A percentile compares a stretch with the other conserved stretches of the same genome.
phyloP scores from a whole-genome alignment of 2,113 vertebrate species.

The Sprattus sprattus region DNA sequence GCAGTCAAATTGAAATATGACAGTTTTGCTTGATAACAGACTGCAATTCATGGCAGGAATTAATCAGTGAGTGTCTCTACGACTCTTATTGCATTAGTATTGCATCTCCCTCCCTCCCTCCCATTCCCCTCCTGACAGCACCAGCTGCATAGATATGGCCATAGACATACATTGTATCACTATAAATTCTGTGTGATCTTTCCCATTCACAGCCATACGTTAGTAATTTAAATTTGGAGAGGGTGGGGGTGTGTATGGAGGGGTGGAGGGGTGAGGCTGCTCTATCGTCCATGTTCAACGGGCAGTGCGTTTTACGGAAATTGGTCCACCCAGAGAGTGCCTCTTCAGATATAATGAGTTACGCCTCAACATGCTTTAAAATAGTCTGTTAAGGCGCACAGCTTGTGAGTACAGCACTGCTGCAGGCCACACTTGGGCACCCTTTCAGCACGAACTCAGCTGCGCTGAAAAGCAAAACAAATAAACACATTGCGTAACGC shows the following conservation, averaged over 20 bases:
- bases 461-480: constrained; percentile 26
- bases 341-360: constrained; percentile 12
- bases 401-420: neutral
- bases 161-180: constrained; percentile 1
- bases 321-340: neutral
- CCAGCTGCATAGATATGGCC: neutral
- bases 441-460: constrained; percentile 37
- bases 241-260: neutral
- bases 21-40: constrained; percentile 13
- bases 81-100: constrained; percentile 35
- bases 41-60: constrained; percentile 10
- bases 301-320: neutral
- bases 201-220: neutral
- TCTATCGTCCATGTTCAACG: neutral
- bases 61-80: constrained; percentile 17
- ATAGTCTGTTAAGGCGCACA: neutral
- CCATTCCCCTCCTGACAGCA: neutral
- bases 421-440: constrained; percentile 15
- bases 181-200: constrained; percentile 16
- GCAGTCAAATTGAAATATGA: constrained; percentile 19
- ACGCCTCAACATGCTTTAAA: neutral
- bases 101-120: constrained; percentile 1
- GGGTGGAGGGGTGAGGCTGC: neutral
- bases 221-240: neutral
- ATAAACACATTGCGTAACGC: constrained; percentile 43